Percentiles rank a stretch among this genome's conserved stretches.
Conservation (phyloP, 2,113 vertebrate genomes). For the Rhinogobius similis region DNA sequence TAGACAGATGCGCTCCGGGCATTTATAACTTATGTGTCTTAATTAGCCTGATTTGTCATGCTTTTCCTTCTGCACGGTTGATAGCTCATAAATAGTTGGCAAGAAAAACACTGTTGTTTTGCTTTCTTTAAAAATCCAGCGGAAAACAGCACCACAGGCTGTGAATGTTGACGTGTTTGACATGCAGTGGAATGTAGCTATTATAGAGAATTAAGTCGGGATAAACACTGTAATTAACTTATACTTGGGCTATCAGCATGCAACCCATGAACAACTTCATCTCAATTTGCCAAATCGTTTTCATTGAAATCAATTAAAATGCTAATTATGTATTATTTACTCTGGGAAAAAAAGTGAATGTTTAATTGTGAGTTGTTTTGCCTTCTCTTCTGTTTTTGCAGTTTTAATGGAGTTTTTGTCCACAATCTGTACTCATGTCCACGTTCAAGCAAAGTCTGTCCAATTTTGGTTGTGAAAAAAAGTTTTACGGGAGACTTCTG, state of each 20-base stretch:
- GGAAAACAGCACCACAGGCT: conserved; percentile 1
- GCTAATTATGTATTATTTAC: conserved; percentile 13
- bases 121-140: not conserved
- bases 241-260: conserved; percentile 13
- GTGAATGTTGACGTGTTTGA: conserved; percentile 19
- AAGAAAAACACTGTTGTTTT: conserved; percentile 1
- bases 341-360: not conserved
- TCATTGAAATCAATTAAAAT: conserved; percentile 3
- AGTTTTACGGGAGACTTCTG: conserved; percentile 24
- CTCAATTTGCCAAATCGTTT: conserved; percentile 11
- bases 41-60: conserved; percentile 1
- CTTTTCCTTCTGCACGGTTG: not conserved
- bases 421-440: not conserved
- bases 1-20: not conserved
- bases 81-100: not conserved
- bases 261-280: conserved; percentile 17
- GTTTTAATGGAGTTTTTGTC: not conserved
- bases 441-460: not conserved
- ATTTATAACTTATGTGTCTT: not conserved
- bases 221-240: conserved; percentile 24
- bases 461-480: not conserved
- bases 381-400: not conserved
- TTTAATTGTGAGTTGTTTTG: not conserved
- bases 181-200: conserved; percentile 15
- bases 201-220: conserved; percentile 10